A percentile compares a stretch with the other conserved stretches of the same genome.
Conservation (phyloP, 2,113 vertebrate genomes). For the Gambusia holbrooki region DNA sequence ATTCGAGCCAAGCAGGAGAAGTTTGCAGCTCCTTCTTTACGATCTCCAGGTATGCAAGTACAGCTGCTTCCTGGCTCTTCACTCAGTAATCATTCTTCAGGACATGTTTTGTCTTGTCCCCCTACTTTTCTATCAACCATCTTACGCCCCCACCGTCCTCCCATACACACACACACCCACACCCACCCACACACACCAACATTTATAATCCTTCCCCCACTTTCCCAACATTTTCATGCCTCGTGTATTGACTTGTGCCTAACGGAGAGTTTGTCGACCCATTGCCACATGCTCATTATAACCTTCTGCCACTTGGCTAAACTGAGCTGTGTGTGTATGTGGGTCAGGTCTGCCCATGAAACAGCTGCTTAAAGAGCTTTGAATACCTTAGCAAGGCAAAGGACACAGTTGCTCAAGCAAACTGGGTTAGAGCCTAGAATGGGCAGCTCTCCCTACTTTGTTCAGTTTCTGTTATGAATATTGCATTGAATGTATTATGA, state of each 20-base stretch:
- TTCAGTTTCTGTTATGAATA: background rate
- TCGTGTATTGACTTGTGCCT: background rate
- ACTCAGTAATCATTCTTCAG: constrained; percentile 42
- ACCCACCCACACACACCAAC: too few species aligned
- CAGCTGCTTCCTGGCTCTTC: constrained; percentile 49
- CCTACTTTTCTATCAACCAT: constrained; percentile 25
- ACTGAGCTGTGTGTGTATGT: constrained; percentile 31
- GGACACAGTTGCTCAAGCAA: constrained; percentile 58
- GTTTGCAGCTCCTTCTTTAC: constrained; percentile 42
- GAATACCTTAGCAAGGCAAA: constrained; percentile 59
- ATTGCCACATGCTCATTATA: constrained; percentile 32
- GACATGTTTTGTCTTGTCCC: constrained; percentile 61
- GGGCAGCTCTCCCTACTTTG: constrained; percentile 15
- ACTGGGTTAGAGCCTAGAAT: constrained; percentile 44
- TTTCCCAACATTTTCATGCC: background rate
- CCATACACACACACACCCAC: background rate
- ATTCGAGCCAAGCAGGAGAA: background rate
- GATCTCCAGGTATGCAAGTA: constrained; percentile 66
- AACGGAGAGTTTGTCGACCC: constrained; percentile 13
- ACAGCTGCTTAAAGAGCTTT: constrained; percentile 65
- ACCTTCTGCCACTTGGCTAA: constrained; percentile 41
- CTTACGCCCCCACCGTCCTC: background rate
- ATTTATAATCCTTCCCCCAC: background rate
- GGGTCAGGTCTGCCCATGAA: constrained; percentile 52
- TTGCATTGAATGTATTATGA: background rate